Evolutionary conservation across 2,888 invertebrate genomes (phyloP), one percentile per base, ranked within the genome.

Genomic region (Melanostoma scalare): DNA sequence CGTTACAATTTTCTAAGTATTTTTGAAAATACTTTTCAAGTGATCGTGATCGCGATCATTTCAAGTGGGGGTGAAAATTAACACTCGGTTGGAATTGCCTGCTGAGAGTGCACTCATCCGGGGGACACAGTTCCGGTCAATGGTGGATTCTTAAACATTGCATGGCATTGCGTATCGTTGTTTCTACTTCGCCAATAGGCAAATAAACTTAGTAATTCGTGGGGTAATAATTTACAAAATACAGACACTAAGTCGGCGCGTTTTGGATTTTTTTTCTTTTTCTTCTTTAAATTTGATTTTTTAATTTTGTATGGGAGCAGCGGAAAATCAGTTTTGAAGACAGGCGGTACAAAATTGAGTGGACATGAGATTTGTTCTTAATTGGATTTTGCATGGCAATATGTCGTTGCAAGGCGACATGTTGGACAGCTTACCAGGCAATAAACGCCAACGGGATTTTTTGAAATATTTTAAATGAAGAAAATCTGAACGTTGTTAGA

Each of bases 171-270:
- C 68, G 60, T 76, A 42, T 38, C 42, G 67, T 52, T 63, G 55
- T 60, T 44, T 10, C 35, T 10, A 33, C 33, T 33, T 30, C 46
- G 20, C 36, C 9, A 6, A 6, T 10, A 38, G n/a, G 36, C 33
- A 69, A 63, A 81, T 65, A 65, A 58, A 76, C 52, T 52, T 35
- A 31, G 63, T 35, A 31, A 38, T 61, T 82, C 72, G 73, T 73
- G 78, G 20, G 73, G 73, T 63, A 72, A 78, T 82, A 77, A 82
- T 82, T 73, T 63, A 78, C 82, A 82, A 68, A 61, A 73, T 78
- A 35, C 78, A 82, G 82, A 82, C 82, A 82, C 52, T 31, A 63
- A 78, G 82, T 82, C 81, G 81, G 61, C 76, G 52, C 6, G 63
- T 50, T 63, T 3, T 3, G 46, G 36, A 35, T 35, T 63, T 48